Evolutionary conservation across 2,797 vertebrate genomes (phyloP).

Genomic region (Diplodus sargus): DNA sequence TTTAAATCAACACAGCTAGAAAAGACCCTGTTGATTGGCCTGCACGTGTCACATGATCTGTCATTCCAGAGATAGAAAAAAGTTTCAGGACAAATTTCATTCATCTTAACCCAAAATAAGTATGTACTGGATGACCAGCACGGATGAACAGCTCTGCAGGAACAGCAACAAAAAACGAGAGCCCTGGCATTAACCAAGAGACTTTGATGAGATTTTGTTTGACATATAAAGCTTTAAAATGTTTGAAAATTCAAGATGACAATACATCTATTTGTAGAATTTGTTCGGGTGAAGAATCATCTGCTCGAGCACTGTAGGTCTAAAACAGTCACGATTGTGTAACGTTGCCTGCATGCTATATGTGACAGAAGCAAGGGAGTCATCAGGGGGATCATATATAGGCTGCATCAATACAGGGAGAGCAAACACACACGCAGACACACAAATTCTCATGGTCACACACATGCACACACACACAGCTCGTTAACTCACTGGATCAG

Average conservation of each 20-base stretch:
- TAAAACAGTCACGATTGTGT: constrained; percentile 2
- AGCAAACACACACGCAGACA: constrained; percentile 23
- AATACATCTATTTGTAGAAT: constrained; percentile 13
- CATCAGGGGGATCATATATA: constrained; percentile 9
- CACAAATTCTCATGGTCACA: constrained; percentile 8
- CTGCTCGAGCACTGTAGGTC: background rate
- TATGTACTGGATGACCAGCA: background rate
- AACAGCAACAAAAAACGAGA: constrained; percentile 3
- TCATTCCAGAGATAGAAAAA: constrained; percentile 49
- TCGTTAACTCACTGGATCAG: constrained; percentile 74
- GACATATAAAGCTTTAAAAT: background rate
- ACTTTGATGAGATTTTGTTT: background rate
- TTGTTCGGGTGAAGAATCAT: background rate
- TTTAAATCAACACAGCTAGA: constrained; percentile 31
- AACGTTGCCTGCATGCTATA: background rate
- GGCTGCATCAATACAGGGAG: constrained; percentile 24
- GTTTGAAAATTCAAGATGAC: constrained; percentile 6
- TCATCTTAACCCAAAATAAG: constrained; percentile 6
- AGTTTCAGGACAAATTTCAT: constrained; percentile 52
- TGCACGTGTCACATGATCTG: constrained; percentile 65
- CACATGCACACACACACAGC: constrained; percentile 28
- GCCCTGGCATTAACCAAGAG: background rate
- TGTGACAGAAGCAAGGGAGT: constrained; percentile 24
- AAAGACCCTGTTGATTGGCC: constrained; percentile 56
- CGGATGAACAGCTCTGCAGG: background rate